phyloP scores from a whole-genome alignment of 2,113 vertebrate genomes.

The Sinocyclocheilus rhinocerous region DNA sequence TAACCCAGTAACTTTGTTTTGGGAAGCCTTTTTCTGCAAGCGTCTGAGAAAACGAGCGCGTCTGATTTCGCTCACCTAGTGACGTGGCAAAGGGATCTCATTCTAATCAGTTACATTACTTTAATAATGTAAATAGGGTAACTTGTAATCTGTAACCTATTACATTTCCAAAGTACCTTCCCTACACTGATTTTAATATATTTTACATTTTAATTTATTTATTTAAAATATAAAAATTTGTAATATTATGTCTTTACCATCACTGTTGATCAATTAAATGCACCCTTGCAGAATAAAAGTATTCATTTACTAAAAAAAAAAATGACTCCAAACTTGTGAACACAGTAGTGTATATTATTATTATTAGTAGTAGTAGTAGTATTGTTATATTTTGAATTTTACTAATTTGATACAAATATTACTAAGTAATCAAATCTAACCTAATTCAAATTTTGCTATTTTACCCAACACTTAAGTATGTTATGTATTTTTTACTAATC shows the following conservation, averaged over 20 bases:
- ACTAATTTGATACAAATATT: neutral
- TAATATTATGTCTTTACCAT: neutral
- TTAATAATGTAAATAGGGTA: no score
- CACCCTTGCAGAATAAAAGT: neutral
- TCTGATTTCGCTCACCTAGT: no score
- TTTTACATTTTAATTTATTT: neutral
- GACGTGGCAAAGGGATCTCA: no score
- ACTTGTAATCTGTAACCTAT: no score
- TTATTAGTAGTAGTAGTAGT: no score
- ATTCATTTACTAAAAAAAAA: neutral
- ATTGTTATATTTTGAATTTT: no score
- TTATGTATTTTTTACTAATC: neutral
- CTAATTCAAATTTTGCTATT: neutral
- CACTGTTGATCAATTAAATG: neutral
- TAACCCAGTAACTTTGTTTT: no score
- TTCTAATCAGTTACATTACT: no score
- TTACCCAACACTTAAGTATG: neutral
- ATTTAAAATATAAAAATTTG: neutral
- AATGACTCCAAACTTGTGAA: neutral
- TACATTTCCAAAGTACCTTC: no score
- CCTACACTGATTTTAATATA: neutral
- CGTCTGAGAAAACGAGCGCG: no score
- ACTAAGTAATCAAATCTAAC: neutral
- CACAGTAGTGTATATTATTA: no score
- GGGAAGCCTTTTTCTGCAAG: no score